Conservation (phyloP, 2,888 invertebrate species). For the Pterostichus madidus region DNA sequence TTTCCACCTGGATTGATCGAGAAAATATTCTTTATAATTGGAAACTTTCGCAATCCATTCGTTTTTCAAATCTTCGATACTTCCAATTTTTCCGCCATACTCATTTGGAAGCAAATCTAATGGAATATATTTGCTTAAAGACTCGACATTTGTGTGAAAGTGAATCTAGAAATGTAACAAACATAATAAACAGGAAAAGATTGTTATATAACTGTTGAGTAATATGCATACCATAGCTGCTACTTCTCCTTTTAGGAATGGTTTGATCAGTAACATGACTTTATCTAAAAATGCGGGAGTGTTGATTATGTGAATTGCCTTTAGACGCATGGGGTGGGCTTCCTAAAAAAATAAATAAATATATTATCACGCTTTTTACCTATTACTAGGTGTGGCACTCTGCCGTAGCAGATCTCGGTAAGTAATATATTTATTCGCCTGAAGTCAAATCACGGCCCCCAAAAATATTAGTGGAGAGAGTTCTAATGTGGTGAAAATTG, state of each 20-base stretch:
- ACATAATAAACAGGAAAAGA: conserved; percentile 4
- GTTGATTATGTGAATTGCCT: conserved; percentile 84
- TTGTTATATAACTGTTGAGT: conserved; percentile 12
- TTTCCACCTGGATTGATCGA: conserved; percentile 81
- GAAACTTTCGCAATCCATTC: conserved; percentile 82
- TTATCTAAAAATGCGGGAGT: conserved; percentile 83
- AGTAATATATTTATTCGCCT: too few species aligned
- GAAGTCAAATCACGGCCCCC: too few species aligned
- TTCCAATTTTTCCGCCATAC: conserved; percentile 84
- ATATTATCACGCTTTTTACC: too few species aligned
- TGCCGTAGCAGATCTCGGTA: too few species aligned
- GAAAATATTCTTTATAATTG: conserved; percentile 79
- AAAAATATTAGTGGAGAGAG: too few species aligned
- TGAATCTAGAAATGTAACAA: conserved; percentile 79
- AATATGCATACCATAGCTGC: conserved; percentile 79
- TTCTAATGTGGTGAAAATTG: too few species aligned
- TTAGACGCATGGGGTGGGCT: conserved; percentile 84
- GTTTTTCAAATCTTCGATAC: conserved; percentile 81
- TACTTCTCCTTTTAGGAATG: conserved; percentile 84
- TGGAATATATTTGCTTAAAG: conserved; percentile 82
- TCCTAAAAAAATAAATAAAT: conserved; percentile 79
- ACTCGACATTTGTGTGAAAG: conserved; percentile 85
- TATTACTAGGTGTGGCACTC: too few species aligned
- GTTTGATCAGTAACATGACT: conserved; percentile 81
- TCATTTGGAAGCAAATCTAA: conserved; percentile 83